Evolutionary conservation across 2,888 invertebrate genomes (phyloP).

Genomic region (Urechis unicinctus): DNA sequence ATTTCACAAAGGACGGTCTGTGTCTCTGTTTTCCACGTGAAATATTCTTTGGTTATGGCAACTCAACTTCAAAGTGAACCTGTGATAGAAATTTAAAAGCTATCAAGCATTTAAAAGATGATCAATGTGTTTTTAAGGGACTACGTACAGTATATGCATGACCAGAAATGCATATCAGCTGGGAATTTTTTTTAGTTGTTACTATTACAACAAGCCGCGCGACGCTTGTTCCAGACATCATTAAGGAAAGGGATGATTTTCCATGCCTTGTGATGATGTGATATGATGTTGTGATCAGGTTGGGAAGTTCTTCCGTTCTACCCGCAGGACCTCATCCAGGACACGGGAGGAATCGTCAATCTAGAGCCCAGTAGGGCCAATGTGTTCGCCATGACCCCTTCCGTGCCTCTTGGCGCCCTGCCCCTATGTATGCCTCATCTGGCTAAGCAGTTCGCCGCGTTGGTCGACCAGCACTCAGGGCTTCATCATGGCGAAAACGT

Average conservation of each 20-base stretch:
- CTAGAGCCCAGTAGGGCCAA: neutral
- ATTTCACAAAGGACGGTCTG: neutral
- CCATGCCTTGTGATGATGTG: neutral
- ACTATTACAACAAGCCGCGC: too few species aligned
- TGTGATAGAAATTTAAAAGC: too few species aligned
- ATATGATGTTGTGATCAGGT: neutral
- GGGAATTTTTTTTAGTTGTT: neutral
- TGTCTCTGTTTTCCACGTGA: too few species aligned
- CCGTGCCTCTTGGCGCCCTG: conserved; percentile 18
- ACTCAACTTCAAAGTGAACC: too few species aligned
- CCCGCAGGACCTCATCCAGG: neutral
- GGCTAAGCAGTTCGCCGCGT: too few species aligned
- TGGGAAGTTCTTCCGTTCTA: neutral
- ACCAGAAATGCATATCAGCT: neutral
- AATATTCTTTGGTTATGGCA: too few species aligned
- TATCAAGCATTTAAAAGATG: neutral
- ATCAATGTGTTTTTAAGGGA: neutral
- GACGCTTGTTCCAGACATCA: neutral
- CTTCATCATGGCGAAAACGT: too few species aligned
- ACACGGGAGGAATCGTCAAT: neutral
- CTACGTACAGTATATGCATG: neutral
- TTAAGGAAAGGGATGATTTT: neutral
- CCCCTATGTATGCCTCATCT: conserved; percentile 20
- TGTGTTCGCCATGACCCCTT: neutral
- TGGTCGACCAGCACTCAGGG: too few species aligned